Evolutionary conservation across 2,113 vertebrate genomes (phyloP).

Genomic region (Theristicus caerulescens): DNA sequence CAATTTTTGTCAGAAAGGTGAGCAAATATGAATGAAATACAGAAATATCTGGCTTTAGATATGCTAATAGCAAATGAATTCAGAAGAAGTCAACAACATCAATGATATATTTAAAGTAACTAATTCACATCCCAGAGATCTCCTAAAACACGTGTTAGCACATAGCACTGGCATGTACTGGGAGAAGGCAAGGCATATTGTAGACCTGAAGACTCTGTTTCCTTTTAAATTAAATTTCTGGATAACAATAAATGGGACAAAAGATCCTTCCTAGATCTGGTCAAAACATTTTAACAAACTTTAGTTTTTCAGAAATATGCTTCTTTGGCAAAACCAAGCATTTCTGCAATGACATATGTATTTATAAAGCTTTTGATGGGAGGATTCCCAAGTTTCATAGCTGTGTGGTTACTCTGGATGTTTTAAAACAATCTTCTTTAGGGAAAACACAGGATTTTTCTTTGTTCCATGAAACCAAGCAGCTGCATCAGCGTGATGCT

Average conservation of each 20-base stretch:
- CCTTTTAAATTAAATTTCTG: not conserved
- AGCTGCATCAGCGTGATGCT: accelerated
- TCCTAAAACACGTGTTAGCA: not conserved
- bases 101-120: not conserved
- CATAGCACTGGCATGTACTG: too few species aligned
- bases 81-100: not conserved
- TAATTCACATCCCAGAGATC: not conserved
- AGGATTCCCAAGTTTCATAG: not conserved
- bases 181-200: not conserved
- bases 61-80: not conserved
- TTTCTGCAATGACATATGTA: not conserved
- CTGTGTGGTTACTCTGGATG: not conserved
- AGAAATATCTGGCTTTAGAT: not conserved
- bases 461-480: not conserved
- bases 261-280: not conserved
- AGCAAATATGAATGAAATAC: not conserved
- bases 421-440: not conserved
- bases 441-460: not conserved
- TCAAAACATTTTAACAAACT: not conserved
- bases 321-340: not conserved
- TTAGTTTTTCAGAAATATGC: not conserved
- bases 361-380: not conserved
- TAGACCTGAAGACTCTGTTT: not conserved
- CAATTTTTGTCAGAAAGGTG: not conserved
- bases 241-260: not conserved